phyloP scores from a whole-genome alignment of 2,797 vertebrate species.

The Tauraco hartlaubi region DNA sequence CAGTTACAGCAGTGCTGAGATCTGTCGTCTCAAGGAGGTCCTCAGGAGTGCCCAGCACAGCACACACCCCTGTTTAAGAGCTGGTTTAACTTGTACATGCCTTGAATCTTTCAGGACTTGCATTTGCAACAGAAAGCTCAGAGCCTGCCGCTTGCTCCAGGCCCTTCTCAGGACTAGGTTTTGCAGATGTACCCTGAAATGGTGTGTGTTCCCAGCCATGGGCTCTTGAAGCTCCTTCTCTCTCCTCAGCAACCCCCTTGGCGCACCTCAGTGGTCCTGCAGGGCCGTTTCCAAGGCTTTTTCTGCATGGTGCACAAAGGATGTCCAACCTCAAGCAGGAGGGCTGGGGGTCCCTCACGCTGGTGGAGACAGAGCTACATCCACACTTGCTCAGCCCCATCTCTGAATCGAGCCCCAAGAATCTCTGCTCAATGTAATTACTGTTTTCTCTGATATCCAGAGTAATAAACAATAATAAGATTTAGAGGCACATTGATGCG shows the following conservation, averaged over 20 bases:
- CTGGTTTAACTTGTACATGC: neutral
- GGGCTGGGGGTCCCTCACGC: accelerated
- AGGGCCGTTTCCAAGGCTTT: neutral
- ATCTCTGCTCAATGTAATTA: neutral
- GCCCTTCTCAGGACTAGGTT: neutral
- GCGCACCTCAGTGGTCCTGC: too few relatives aligned
- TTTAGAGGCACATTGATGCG: neutral
- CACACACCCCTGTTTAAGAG: neutral
- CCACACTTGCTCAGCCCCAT: neutral
- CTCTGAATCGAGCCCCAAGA: neutral
- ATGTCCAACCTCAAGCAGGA: accelerated
- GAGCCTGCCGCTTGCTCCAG: neutral
- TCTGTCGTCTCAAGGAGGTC: neutral
- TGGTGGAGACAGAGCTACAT: accelerated
- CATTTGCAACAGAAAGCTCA: neutral
- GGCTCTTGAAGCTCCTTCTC: neutral
- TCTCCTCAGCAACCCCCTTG: neutral
- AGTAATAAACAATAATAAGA: conserved; percentile 41
- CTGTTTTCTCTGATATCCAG: neutral
- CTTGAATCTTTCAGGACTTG: neutral
- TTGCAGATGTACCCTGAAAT: neutral
- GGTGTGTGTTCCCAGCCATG: accelerated
- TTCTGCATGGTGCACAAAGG: neutral
- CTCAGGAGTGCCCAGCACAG: neutral
- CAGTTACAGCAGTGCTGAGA: neutral